Conservation (phyloP, 1,140 invertebrate genomes). For the Drosophila triauraria region DNA sequence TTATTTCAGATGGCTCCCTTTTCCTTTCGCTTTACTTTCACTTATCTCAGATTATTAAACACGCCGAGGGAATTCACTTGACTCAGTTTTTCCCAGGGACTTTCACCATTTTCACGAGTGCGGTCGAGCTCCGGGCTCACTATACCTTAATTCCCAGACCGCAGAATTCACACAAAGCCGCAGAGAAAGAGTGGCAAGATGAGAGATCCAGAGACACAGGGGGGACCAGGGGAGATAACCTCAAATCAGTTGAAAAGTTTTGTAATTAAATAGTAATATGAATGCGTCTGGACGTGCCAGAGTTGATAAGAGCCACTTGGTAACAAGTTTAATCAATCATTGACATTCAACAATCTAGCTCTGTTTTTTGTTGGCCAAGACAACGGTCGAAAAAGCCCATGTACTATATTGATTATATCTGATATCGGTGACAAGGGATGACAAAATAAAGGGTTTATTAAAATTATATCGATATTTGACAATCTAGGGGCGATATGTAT, state of each 20-base stretch:
- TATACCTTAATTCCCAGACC: constrained; percentile 13
- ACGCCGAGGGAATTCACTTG: constrained; percentile 20
- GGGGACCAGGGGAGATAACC: background rate
- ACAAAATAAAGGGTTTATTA: background rate
- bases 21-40: background rate
- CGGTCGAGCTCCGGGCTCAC: constrained; percentile 1
- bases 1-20: constrained; percentile 1
- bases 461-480: background rate
- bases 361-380: constrained; percentile 19
- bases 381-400: constrained; percentile 1
- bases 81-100: constrained; percentile 7
- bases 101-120: constrained; percentile 5
- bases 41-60: constrained; percentile 29
- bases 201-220: background rate
- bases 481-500: too few relatives aligned
- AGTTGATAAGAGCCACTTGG: constrained; percentile 39
- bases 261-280: constrained; percentile 52
- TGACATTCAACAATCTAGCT: constrained; percentile 18
- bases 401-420: constrained; percentile 29
- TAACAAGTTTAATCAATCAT: constrained; percentile 45
- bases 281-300: constrained; percentile 32
- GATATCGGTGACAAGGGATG: constrained; percentile 4
- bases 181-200: background rate
- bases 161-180: constrained; percentile 11
- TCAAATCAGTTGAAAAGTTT: constrained; percentile 45